Evolutionary conservation across 2,888 invertebrate species (phyloP), one percentile per base, ranked within the genome.

Genomic region (Cheilosia pagana): DNA sequence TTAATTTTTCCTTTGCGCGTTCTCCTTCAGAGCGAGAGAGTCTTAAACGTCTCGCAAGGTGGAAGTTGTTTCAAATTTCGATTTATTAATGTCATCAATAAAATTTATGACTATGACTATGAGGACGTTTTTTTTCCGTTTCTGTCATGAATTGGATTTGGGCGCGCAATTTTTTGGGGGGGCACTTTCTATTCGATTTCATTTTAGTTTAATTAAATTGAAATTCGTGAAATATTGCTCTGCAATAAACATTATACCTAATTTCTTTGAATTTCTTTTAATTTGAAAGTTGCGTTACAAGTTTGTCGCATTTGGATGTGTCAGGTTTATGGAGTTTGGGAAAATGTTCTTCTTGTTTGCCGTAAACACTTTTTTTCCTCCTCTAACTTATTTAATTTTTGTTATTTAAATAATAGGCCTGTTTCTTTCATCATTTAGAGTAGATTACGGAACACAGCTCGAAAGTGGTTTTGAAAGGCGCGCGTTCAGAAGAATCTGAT

Each of bases 51-150:
- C 65, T 55, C 70, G 55, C 67, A 85, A 81, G 85, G 85, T 81
- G 75, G 75, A 85, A 67, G 75, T 75, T 85, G 43, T 75, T 81
- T 71, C 72, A 85, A 81, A 81, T 85, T 35, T 35, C 85, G 81
- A 85, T 85, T 85, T 85, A 85, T 81, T 85, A 85, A 85, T 65
- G 85, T 81, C 85, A 75, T 85, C 85, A 85, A 75, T 81, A 81
- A 85, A 85, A 85, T 85, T 85, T 85, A 85, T 81, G 85, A 67
- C 75, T 57, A 78, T 41, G 78, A 78, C 78, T 75, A 70, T 85
- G 53, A 79, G 65, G 65, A 71, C 53, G 6, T 57, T 59, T 68
- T 53, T 67, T 75, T 41, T 57, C n/a, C n/a, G n/a, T 41, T 31
- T 7, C 28, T 28, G 28, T 1, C 28, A 3, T 45, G 52, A 70